Evolutionary conservation across 2,888 invertebrate genomes (phyloP).

Genomic region (Ophioninae sp.): DNA sequence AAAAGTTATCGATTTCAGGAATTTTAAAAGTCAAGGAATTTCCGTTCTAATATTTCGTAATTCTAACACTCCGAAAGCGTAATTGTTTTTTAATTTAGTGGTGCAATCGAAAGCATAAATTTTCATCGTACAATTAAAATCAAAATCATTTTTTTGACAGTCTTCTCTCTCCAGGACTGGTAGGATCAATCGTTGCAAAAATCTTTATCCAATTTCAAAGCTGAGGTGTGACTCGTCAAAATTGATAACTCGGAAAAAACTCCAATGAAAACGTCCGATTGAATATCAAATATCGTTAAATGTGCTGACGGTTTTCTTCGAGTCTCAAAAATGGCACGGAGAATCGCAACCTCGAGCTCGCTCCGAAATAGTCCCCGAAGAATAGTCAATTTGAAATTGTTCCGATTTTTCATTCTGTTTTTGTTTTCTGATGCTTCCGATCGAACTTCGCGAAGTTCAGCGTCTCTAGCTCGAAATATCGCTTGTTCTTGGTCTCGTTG

Average conservation of each 20-base stretch:
- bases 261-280: too few relatives aligned
- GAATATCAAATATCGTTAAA: too few relatives aligned
- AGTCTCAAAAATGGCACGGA: not conserved
- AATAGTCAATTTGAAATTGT: not conserved
- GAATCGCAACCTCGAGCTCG: not conserved
- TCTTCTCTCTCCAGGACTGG: too few relatives aligned
- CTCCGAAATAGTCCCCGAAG: not conserved
- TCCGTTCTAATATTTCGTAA: not conserved
- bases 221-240: not conserved
- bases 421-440: not conserved
- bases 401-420: not conserved
- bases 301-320: too few relatives aligned
- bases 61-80: not conserved
- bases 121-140: constrained; percentile 1
- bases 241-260: not conserved
- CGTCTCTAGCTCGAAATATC: not conserved
- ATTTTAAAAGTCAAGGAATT: not conserved
- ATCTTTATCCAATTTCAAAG: not conserved
- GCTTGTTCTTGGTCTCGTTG: not conserved
- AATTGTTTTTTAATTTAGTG: not conserved
- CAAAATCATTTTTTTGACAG: not conserved
- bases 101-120: not conserved
- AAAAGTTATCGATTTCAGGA: not conserved
- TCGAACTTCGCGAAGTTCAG: not conserved
- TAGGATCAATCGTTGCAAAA: not conserved